Conservation (phyloP, 2,888 invertebrate species). For the Pyrocoelia pectoralis region DNA sequence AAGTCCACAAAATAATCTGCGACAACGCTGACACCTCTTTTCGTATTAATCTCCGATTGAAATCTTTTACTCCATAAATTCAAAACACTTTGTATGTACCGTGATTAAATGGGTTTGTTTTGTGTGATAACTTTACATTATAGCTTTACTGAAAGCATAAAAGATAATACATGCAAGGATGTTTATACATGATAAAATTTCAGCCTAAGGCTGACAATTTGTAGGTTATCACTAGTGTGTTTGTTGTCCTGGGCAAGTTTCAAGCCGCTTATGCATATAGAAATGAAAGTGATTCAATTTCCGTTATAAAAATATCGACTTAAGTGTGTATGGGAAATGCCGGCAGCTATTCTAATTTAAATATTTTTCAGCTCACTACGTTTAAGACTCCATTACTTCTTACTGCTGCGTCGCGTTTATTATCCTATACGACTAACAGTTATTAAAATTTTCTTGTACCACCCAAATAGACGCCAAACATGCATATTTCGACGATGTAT, state of each 20-base stretch:
- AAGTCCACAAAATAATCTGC: slow-evolving; percentile 8
- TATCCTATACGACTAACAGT: too few relatives aligned
- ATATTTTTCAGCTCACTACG: background rate
- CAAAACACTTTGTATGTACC: slow-evolving; percentile 17
- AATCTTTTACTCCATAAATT: slow-evolving; percentile 20
- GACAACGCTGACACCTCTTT: slow-evolving; percentile 11
- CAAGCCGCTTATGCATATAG: slow-evolving; percentile 53
- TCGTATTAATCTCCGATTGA: slow-evolving; percentile 20
- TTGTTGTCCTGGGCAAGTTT: slow-evolving; percentile 50
- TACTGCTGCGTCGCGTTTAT: too few relatives aligned
- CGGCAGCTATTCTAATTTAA: slow-evolving; percentile 45
- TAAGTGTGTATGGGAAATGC: slow-evolving; percentile 50
- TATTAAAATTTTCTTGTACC: too few relatives aligned
- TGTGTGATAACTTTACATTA: slow-evolving; percentile 29
- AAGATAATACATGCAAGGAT: slow-evolving; percentile 30
- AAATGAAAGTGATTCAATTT: slow-evolving; percentile 55
- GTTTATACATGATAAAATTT: slow-evolving; percentile 31
- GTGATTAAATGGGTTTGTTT: slow-evolving; percentile 28
- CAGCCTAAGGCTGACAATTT: slow-evolving; percentile 23
- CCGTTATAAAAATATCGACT: slow-evolving; percentile 53
- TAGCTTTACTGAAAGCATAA: slow-evolving; percentile 19
- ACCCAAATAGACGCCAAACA: too few relatives aligned
- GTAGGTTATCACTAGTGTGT: slow-evolving; percentile 24
- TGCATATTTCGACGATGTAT: too few relatives aligned
- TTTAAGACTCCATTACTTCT: too few relatives aligned